Conservation (phyloP, 2,888 invertebrate species). For the Bellardia pandia region DNA sequence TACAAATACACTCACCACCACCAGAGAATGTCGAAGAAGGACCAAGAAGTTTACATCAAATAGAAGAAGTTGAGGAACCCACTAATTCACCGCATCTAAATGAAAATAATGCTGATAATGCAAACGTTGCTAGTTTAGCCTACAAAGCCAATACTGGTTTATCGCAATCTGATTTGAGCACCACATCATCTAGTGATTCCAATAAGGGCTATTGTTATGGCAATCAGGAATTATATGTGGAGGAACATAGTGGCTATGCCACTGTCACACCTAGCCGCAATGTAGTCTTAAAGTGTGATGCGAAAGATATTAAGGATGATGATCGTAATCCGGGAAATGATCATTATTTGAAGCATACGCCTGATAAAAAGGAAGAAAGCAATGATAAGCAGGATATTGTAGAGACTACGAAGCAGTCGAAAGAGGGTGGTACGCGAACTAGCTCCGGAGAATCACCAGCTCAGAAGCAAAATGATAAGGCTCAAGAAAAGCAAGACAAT, state of each 20-base stretch:
- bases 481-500: not conserved
- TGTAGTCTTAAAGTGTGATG: slow-evolving; percentile 61
- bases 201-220: slow-evolving; percentile 92
- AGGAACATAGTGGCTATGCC: slow-evolving; percentile 89
- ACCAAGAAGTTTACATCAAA: slow-evolving; percentile 80
- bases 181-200: slow-evolving; percentile 88
- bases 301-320: slow-evolving; percentile 75
- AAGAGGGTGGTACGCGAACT: slow-evolving; percentile 32
- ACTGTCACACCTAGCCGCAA: slow-evolving; percentile 75
- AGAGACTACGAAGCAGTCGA: not conserved
- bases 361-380: slow-evolving; percentile 63
- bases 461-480: slow-evolving; percentile 35
- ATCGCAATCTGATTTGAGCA: slow-evolving; percentile 92
- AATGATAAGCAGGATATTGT: slow-evolving; percentile 35
- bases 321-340: slow-evolving; percentile 78
- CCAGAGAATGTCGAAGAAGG: slow-evolving; percentile 77
- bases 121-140: not conserved
- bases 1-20: slow-evolving; percentile 84
- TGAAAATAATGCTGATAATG: slow-evolving; percentile 61
- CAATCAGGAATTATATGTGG: slow-evolving; percentile 91
- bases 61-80: slow-evolving; percentile 79
- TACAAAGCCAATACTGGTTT: slow-evolving; percentile 88
- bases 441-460: slow-evolving; percentile 36
- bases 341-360: slow-evolving; percentile 71
- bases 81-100: slow-evolving; percentile 62